These are phyloP conservation scores for Apotomis turbidana DNA, from an alignment of 2,888 invertebrate genomes.

Conservation along the genomic window DNA sequence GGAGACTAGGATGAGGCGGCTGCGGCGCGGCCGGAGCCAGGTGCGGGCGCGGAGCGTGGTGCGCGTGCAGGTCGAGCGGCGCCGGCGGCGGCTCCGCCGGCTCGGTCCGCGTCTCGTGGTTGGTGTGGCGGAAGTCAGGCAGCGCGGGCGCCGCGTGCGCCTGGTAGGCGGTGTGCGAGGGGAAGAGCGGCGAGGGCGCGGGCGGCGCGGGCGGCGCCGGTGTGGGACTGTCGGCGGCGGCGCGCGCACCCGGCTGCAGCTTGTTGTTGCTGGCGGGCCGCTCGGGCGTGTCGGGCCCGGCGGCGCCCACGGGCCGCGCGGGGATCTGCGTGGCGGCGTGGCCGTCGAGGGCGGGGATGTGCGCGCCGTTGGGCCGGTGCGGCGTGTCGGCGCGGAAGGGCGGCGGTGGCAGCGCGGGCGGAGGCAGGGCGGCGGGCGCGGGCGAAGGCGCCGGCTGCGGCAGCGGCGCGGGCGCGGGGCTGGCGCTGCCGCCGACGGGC, in stretches of 20 bases:
- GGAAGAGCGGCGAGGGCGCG: constrained; percentile 74
- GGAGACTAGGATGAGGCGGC: constrained; percentile 63
- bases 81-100: constrained; percentile 63
- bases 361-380: constrained; percentile 71
- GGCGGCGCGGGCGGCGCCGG: constrained; percentile 77
- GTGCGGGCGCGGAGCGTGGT: constrained; percentile 53
- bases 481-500: constrained; percentile 84
- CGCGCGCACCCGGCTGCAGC: constrained; percentile 75
- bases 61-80: constrained; percentile 73
- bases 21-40: constrained; percentile 51
- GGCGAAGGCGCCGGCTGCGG: constrained; percentile 88
- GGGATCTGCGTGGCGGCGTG: constrained; percentile 77
- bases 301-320: constrained; percentile 73
- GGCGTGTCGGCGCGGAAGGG: constrained; percentile 83
- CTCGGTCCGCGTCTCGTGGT: constrained; percentile 83
- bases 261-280: constrained; percentile 77
- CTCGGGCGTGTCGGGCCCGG: constrained; percentile 75
- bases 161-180: constrained; percentile 78
- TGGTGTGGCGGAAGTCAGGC: constrained; percentile 78
- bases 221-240: constrained; percentile 77
- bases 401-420: constrained; percentile 86
- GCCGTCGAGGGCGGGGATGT: constrained; percentile 75
- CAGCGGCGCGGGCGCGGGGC: constrained; percentile 86
- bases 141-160: constrained; percentile 77
- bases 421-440: constrained; percentile 87